Conservation (phyloP, 2,797 vertebrate genomes). For the Erethizon dorsatum region DNA sequence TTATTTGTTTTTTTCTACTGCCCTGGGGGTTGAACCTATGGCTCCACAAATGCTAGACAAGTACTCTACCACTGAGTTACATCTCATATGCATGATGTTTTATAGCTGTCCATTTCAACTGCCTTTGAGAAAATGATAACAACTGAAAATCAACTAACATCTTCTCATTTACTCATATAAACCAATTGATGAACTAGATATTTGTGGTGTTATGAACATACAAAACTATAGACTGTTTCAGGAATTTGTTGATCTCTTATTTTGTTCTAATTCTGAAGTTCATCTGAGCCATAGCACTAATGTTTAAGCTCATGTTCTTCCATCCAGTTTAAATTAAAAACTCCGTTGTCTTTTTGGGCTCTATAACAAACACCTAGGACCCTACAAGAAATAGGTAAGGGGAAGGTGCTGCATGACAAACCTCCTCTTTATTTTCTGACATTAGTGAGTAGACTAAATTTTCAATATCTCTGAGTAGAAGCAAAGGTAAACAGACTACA, state of each 20-base stretch:
- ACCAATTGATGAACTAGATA: background rate
- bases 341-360: background rate
- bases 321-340: background rate
- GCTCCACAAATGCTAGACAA: background rate
- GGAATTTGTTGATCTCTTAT: background rate
- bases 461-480: constrained; percentile 56
- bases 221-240: background rate
- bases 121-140: constrained; percentile 29
- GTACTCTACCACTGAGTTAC: background rate
- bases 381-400: background rate
- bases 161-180: constrained; percentile 3
- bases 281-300: background rate
- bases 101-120: background rate
- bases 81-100: background rate
- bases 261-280: constrained; percentile 47
- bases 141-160: background rate
- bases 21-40: background rate
- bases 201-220: background rate
- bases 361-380: background rate
- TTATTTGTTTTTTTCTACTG: background rate
- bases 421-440: background rate
- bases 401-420: background rate
- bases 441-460: background rate
- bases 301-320: background rate
- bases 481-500: background rate